A percentile compares a stretch with the other conserved stretches of the same genome.
Conservation (phyloP, 2,888 invertebrate species). For the Caenorhabditis japonica region DNA sequence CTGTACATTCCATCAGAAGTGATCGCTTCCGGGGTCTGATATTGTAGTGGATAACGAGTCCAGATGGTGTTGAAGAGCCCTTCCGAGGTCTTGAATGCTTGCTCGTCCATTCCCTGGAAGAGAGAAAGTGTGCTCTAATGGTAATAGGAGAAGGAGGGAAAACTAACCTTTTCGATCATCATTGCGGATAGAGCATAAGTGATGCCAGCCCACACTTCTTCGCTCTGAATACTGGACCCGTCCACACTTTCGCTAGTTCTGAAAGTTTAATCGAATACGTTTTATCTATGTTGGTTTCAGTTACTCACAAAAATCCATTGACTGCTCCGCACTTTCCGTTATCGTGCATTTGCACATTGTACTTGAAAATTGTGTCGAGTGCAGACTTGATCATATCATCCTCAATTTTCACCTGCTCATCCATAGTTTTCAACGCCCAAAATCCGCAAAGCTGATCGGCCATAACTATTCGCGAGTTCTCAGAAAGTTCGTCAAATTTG, state of each 20-base stretch:
- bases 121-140: not conserved
- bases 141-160: no score
- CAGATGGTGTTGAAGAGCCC: constrained; percentile 87
- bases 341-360: constrained; percentile 87
- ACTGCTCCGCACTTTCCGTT: constrained; percentile 89
- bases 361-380: constrained; percentile 84
- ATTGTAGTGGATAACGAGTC: constrained; percentile 81
- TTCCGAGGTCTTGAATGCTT: constrained; percentile 89
- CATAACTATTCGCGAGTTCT: constrained; percentile 85
- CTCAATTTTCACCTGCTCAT: constrained; percentile 48
- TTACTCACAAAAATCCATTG: constrained; percentile 84
- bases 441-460: constrained; percentile 93
- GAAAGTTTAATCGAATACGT: constrained; percentile 7
- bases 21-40: constrained; percentile 88
- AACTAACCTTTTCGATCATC: constrained; percentile 81
- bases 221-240: constrained; percentile 85
- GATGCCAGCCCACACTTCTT: constrained; percentile 93
- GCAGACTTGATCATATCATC: constrained; percentile 79
- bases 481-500: constrained; percentile 83
- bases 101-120: constrained; percentile 85
- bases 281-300: not conserved
- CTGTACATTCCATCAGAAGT: constrained; percentile 84
- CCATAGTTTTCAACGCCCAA: constrained; percentile 83
- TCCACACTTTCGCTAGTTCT: constrained; percentile 81
- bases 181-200: constrained; percentile 87